phyloP scores from a whole-genome alignment of 2,888 invertebrate genomes.

The Melanostoma scalare region DNA sequence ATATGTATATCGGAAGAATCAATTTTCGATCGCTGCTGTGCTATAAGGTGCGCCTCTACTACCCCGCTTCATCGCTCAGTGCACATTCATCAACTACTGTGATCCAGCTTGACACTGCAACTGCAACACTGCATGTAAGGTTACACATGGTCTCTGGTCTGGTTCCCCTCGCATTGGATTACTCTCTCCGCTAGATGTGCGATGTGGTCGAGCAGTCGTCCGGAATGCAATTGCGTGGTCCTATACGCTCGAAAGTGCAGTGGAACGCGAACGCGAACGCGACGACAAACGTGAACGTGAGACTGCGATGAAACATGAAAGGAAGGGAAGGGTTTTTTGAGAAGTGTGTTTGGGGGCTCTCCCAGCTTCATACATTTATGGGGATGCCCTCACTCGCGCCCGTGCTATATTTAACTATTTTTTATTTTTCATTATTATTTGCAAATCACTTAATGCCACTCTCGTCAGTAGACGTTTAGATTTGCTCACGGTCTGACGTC shows the following conservation, averaged over 20 bases:
- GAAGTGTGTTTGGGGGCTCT: slow-evolving; percentile 26
- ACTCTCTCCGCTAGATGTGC: not conserved
- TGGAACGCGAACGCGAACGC: slow-evolving; percentile 60
- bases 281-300: slow-evolving; percentile 22
- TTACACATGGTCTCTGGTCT: slow-evolving; percentile 67
- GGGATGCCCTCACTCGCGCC: slow-evolving; percentile 45
- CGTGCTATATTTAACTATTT: slow-evolving; percentile 59
- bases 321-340: slow-evolving; percentile 64
- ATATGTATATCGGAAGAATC: slow-evolving; percentile 60
- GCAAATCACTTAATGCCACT: slow-evolving; percentile 73
- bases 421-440: slow-evolving; percentile 63
- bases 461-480: slow-evolving; percentile 71
- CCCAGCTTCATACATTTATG: slow-evolving; percentile 37
- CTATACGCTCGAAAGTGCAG: slow-evolving; percentile 66
- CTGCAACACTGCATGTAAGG: slow-evolving; percentile 6
- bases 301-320: slow-evolving; percentile 35
- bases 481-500: slow-evolving; percentile 71
- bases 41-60: slow-evolving; percentile 3
- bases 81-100: slow-evolving; percentile 63
- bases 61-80: slow-evolving; percentile 20
- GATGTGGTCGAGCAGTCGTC: slow-evolving; percentile 48
- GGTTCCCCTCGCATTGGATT: slow-evolving; percentile 32
- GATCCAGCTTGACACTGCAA: slow-evolving; percentile 55
- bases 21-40: slow-evolving; percentile 58
- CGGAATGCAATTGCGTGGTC: slow-evolving; percentile 71